Base-by-base conservation (phyloP, 1,140 invertebrate species). In the Acromyrmex charruanus region DNA sequence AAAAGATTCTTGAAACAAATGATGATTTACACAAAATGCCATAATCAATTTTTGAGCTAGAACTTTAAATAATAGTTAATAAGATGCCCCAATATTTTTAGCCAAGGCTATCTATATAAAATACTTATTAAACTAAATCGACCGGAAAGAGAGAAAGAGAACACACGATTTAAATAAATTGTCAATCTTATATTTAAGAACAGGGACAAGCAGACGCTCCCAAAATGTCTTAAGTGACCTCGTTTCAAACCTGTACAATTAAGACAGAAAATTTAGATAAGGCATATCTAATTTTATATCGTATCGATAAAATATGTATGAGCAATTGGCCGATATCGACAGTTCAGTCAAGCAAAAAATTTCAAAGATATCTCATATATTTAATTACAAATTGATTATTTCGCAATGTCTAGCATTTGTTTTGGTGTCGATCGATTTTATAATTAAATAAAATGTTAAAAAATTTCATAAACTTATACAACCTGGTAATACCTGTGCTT, bases 91-190 rank as follows among this genome's bases (percentile, higher is more conserved):
- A 44, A 44, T 44, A 10, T 44, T 44, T 44, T 44, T 44, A 2
- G 9, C 39, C 39, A 44, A 44, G 10, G 39, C 10, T 44, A 44
- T 44, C 39, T 44, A 44, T 9, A 39, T 44, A 25, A 68, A 49
- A 44, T 55, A 18, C 18, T 35, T 21, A 18, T 72, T 59, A 59
- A 74, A 82, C 58, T 59, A 74, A 69, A 82, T 81, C 18, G 12
- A 31, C 6, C 39, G 2, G 35, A 6, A 39, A 58, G n/a, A 18
- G 9, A 31, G 51, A 25, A 3, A 28, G 21, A 51, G 10, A 35
- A 53, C 12, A 49, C 4, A 7, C 7, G 5, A 66, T 61, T 72
- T 28, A 72, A 82, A 82, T 82, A 82, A 82, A 72, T n/a, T 81
- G 4, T 39, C 35, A 18, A 49, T 49, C n/a, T 39, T 6, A 12